Evolutionary conservation across 2,113 vertebrate species (phyloP).

Genomic region (Varanus komodoensis): DNA sequence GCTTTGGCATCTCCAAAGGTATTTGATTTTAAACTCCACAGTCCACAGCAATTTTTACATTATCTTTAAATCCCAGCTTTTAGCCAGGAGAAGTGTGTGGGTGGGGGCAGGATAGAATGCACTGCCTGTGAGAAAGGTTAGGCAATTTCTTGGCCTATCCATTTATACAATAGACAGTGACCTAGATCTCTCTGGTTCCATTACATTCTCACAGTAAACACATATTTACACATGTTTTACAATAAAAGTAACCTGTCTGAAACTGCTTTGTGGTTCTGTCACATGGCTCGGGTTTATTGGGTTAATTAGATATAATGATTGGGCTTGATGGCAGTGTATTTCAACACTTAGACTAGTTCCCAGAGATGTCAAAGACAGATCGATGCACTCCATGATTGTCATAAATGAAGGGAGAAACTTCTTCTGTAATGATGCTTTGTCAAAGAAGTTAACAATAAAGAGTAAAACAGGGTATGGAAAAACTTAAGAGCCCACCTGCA

Average conservation of each 20-base stretch:
- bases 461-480: neutral
- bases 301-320: slow-evolving; percentile 38
- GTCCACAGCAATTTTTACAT: neutral
- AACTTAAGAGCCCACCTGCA: neutral
- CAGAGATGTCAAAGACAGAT: slow-evolving; percentile 2
- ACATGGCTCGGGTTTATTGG: slow-evolving; percentile 40
- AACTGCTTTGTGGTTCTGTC: slow-evolving; percentile 29
- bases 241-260: slow-evolving; percentile 39
- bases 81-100: slow-evolving; percentile 11
- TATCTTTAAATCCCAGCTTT: neutral
- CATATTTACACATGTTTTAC: slow-evolving; percentile 35
- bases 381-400: neutral
- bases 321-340: neutral
- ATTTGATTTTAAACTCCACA: neutral
- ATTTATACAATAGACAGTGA: slow-evolving; percentile 24
- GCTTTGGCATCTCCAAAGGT: neutral
- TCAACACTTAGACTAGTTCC: slow-evolving; percentile 4
- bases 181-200: neutral
- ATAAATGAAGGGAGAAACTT: neutral
- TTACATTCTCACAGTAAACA: neutral
- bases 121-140: neutral
- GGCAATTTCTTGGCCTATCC: slow-evolving; percentile 28
- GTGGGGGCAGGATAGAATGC: neutral
- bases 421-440: neutral
- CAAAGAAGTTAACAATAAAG: neutral